phyloP scores from a whole-genome alignment of 2,888 invertebrate genomes.

The Agapostemon virescens region DNA sequence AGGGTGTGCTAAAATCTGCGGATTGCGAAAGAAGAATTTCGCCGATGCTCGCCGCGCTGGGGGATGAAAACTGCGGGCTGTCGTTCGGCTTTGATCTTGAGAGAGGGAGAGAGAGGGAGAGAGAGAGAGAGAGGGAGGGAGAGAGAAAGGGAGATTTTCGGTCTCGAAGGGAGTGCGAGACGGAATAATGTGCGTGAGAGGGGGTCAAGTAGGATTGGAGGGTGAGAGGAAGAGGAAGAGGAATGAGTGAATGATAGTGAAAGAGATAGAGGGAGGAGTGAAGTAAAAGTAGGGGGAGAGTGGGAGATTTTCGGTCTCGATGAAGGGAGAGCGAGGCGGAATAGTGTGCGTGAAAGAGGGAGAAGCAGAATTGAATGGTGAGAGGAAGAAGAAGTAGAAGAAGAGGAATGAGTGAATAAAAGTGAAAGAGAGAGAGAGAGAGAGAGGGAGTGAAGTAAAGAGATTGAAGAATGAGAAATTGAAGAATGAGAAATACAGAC shows the following conservation, averaged over 20 bases:
- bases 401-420: too few relatives aligned
- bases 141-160: background rate
- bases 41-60: conserved; percentile 43
- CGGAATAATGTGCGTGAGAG: background rate
- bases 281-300: too few relatives aligned
- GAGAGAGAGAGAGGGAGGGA: background rate
- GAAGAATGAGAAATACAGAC: too few relatives aligned
- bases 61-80: background rate
- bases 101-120: background rate
- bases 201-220: too few relatives aligned
- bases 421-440: too few relatives aligned
- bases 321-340: too few relatives aligned
- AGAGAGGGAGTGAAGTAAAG: background rate
- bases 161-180: background rate
- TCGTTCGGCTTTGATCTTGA: background rate
- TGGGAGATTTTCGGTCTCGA: too few relatives aligned
- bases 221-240: too few relatives aligned
- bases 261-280: background rate
- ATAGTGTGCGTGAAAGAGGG: too few relatives aligned
- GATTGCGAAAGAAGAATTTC: conserved; percentile 1
- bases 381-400: too few relatives aligned
- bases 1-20: background rate
- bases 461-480: background rate
- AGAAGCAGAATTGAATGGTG: too few relatives aligned
- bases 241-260: too few relatives aligned